These are phyloP conservation scores for Lissocephala sabroskyi DNA, from an alignment of 2,888 invertebrate genomes.

Conservation along the genomic window DNA sequence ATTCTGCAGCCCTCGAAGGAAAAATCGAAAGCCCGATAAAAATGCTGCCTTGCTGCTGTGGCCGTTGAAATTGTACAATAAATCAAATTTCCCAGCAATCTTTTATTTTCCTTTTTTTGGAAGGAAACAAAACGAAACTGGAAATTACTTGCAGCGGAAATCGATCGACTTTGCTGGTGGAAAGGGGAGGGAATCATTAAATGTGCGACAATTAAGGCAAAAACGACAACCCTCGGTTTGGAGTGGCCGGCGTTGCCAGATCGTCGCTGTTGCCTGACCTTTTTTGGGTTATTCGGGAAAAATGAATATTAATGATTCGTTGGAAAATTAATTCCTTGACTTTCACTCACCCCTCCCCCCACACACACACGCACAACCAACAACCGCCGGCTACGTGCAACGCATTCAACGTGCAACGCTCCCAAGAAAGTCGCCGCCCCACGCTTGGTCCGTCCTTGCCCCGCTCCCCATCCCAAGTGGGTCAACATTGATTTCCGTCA, in stretches of 20 bases:
- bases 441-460: constrained; percentile 26
- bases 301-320: constrained; percentile 60
- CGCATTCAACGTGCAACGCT: constrained; percentile 8
- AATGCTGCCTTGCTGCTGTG: constrained; percentile 17
- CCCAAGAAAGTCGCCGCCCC: no score
- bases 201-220: constrained; percentile 4
- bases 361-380: neutral
- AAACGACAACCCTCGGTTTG: constrained; percentile 19
- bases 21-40: constrained; percentile 37
- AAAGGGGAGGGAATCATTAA: neutral
- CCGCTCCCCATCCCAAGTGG: constrained; percentile 36
- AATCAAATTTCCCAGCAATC: constrained; percentile 36
- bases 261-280: constrained; percentile 3
- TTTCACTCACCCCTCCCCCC: constrained; percentile 47
- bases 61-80: constrained; percentile 37
- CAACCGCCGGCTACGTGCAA: neutral
- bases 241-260: constrained; percentile 18
- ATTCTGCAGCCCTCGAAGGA: constrained; percentile 50
- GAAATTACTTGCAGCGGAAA: no score
- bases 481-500: constrained; percentile 59
- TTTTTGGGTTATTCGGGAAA: constrained; percentile 50
- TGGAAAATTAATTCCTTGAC: constrained; percentile 55
- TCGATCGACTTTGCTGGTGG: constrained; percentile 14
- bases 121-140: no score
- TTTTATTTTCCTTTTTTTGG: constrained; percentile 8